Percentiles rank a stretch among this genome's conserved stretches.
phyloP scores from a whole-genome alignment of 2,113 vertebrate genomes.

The Pavo muticus region DNA sequence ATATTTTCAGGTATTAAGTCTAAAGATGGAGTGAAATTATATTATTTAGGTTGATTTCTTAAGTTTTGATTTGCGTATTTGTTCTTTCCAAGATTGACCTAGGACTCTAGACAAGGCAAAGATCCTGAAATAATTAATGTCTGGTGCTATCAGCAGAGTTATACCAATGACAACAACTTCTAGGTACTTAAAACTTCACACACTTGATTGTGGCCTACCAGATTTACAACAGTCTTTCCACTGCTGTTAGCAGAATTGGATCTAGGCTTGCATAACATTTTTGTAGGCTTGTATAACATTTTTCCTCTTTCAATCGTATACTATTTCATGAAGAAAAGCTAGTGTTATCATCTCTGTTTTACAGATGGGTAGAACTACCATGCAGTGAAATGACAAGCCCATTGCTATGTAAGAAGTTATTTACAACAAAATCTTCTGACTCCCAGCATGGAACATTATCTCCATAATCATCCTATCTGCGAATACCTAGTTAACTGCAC shows the following conservation, averaged over 20 bases:
- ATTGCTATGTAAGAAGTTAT: neutral
- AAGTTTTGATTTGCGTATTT: neutral
- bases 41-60: neutral
- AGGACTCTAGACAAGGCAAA: neutral
- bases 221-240: neutral
- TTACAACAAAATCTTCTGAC: slow-evolving; percentile 18
- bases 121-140: neutral
- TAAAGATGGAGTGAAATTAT: neutral
- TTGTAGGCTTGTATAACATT: neutral
- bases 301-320: neutral
- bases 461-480: neutral
- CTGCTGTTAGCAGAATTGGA: neutral
- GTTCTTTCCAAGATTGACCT: neutral
- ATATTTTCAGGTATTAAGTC: neutral
- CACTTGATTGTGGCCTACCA: neutral
- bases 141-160: neutral
- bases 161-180: neutral
- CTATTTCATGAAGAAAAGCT: neutral
- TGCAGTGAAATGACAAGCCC: neutral
- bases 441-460: neutral
- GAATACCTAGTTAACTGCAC: slow-evolving; percentile 4
- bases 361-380: neutral
- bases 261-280: neutral
- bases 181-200: neutral
- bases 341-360: neutral